Percentiles rank a stretch among this genome's conserved stretches.
Evolutionary conservation across 1,140 invertebrate genomes (phyloP).

Genomic region (Branchinecta lynchi): DNA sequence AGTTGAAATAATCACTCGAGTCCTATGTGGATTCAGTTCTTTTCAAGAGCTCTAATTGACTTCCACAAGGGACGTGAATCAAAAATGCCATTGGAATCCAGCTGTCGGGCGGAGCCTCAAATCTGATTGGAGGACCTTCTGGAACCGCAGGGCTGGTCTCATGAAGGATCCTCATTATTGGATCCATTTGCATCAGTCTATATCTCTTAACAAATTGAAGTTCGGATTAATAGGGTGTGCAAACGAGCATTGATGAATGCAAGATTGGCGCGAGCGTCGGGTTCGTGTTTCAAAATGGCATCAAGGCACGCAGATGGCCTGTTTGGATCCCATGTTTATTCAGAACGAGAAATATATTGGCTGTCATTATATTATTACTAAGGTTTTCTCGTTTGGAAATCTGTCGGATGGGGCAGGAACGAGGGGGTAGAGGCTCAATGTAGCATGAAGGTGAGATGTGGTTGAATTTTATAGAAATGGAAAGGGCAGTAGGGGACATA

Average conservation of each 20-base stretch:
- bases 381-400: background rate
- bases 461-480: too few species aligned
- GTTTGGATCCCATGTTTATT: background rate
- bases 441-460: too few species aligned
- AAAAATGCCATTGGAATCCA: conserved; percentile 1
- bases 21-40: too few species aligned
- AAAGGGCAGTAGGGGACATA: too few species aligned
- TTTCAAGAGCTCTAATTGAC: background rate
- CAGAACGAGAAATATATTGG: conserved; percentile 1
- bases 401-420: background rate
- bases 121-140: background rate
- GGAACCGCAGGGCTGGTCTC: background rate
- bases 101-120: background rate
- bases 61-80: background rate
- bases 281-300: conserved; percentile 11
- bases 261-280: conserved; percentile 7
- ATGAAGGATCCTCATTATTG: background rate
- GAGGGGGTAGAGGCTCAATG: background rate
- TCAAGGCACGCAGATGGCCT: background rate
- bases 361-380: conserved; percentile 12
- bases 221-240: conserved; percentile 7
- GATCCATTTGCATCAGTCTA: conserved; percentile 2
- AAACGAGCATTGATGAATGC: conserved; percentile 8
- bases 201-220: conserved; percentile 9
- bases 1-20: too few species aligned